Conservation (phyloP, 2,113 vertebrate species). For the Cyprinus carpio region DNA sequence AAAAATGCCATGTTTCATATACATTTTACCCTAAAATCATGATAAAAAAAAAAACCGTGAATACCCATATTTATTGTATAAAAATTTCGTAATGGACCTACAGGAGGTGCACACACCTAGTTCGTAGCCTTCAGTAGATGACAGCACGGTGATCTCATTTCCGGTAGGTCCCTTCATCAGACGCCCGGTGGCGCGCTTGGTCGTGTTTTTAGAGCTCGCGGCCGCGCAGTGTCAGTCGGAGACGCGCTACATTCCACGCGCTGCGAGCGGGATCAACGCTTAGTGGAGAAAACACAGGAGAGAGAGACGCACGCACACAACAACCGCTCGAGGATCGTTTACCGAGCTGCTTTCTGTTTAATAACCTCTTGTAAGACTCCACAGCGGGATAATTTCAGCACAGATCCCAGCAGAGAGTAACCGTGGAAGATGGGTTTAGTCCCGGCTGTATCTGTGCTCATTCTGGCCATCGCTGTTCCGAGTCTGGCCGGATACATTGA, state of each 20-base stretch:
- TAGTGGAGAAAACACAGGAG: no score
- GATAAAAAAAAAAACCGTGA: no score
- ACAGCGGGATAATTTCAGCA: conserved; percentile 59
- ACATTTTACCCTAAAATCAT: not conserved
- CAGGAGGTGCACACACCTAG: not conserved
- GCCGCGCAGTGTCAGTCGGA: conserved; percentile 30
- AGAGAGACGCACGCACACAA: not conserved
- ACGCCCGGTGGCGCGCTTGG: conserved; percentile 62
- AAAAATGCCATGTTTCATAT: not conserved
- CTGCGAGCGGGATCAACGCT: not conserved
- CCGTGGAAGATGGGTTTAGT: conserved; percentile 71
- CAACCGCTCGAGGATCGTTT: conserved; percentile 10
- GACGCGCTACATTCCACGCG: conserved; percentile 22
- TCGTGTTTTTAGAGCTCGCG: conserved; percentile 29
- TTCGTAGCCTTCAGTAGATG: not conserved
- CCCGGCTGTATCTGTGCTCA: conserved; percentile 69
- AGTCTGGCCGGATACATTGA: conserved; percentile 82
- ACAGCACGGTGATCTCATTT: conserved; percentile 56
- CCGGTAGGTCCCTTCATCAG: conserved; percentile 40
- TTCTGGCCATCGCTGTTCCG: conserved; percentile 77
- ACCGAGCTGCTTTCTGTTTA: not conserved
- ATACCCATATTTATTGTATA: not conserved
- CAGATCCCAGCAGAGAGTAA: conserved; percentile 39
- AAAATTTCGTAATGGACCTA: not conserved
- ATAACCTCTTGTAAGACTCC: not conserved